phyloP scores from a whole-genome alignment of 2,797 vertebrate species.

The Esox masquinongy region DNA sequence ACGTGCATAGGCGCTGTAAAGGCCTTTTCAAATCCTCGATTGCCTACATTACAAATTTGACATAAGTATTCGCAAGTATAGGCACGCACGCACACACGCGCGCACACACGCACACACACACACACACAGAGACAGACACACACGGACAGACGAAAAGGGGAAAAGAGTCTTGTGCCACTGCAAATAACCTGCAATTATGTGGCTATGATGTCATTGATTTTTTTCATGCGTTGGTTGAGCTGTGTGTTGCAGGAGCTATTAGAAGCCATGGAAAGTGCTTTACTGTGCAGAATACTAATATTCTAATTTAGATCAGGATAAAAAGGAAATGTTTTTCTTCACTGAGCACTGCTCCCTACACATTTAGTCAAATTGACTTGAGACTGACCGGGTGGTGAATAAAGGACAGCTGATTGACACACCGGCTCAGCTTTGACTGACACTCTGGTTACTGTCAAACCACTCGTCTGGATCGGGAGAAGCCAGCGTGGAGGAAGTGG shows the following conservation, averaged over 20 bases:
- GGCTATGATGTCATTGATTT: constrained; percentile 82
- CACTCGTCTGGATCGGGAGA: background rate
- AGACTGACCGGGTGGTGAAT: constrained; percentile 30
- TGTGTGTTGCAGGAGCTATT: constrained; percentile 63
- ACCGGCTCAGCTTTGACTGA: constrained; percentile 43
- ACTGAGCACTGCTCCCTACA: background rate
- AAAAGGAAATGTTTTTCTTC: constrained; percentile 69
- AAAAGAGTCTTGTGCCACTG: constrained; percentile 58
- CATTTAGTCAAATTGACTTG: constrained; percentile 52
- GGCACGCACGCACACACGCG: constrained; percentile 29
- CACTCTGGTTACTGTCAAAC: background rate
- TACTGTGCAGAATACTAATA: constrained; percentile 79
- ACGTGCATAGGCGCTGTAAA: background rate
- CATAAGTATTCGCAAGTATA: constrained; percentile 11
- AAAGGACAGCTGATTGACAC: constrained; percentile 44
- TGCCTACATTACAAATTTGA: constrained; percentile 16
- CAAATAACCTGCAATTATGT: constrained; percentile 78
- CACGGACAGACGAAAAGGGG: constrained; percentile 28
- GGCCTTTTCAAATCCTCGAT: background rate
- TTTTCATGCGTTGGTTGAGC: constrained; percentile 61
- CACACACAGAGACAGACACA: constrained; percentile 24
- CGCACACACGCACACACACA: constrained; percentile 25
- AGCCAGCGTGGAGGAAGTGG: background rate
- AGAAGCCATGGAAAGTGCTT: constrained; percentile 74
- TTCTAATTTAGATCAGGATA: constrained; percentile 66